These are phyloP conservation scores for Craniophora ligustri DNA, from an alignment of 2,888 invertebrate species.

Conservation along the genomic window DNA sequence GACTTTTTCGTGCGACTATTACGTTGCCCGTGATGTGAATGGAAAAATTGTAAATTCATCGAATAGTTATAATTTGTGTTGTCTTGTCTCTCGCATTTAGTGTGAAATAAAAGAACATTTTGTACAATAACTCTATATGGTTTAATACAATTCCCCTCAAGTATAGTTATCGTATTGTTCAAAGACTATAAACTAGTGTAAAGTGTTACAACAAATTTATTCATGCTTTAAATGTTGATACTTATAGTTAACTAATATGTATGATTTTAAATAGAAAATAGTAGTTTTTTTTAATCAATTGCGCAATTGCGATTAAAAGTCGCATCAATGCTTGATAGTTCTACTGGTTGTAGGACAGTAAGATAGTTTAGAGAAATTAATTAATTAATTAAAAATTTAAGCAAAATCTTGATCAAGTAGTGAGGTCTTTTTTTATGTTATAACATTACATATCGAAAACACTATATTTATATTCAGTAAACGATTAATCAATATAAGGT, in stretches of 20 bases:
- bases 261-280: background rate
- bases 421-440: constrained; percentile 1
- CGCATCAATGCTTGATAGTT: background rate
- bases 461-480: background rate
- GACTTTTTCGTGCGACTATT: constrained; percentile 44
- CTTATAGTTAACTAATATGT: background rate
- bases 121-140: constrained; percentile 41
- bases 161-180: constrained; percentile 9
- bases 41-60: constrained; percentile 45
- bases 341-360: background rate
- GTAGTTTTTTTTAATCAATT: background rate
- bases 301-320: constrained; percentile 3
- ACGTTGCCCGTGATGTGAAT: constrained; percentile 21
- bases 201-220: constrained; percentile 10
- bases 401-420: background rate
- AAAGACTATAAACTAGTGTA: constrained; percentile 9
- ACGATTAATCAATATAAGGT: background rate
- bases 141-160: constrained; percentile 13
- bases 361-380: background rate
- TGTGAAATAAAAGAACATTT: constrained; percentile 45
- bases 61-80: constrained; percentile 49
- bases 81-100: constrained; percentile 40
- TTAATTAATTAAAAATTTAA: background rate
- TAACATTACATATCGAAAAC: background rate
- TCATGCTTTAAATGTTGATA: constrained; percentile 20